phyloP scores from a whole-genome alignment of 64 coral and sea anemone genomes.

The Platygyra sinensis region DNA sequence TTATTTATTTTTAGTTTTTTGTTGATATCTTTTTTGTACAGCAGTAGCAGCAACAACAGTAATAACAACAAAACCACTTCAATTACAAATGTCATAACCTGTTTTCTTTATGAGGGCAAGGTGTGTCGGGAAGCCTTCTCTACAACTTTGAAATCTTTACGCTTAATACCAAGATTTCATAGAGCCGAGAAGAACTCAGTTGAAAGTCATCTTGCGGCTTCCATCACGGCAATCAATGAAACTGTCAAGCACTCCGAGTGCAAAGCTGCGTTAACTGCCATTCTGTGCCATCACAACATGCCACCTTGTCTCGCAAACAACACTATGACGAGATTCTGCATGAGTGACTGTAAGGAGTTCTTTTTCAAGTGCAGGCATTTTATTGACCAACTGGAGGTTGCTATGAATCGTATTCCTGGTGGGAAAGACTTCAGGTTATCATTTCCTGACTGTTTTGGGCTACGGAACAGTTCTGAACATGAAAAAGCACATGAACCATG shows the following conservation, averaged over 20 bases:
- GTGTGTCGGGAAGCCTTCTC: neutral
- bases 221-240: neutral
- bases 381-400: neutral
- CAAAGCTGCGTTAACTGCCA: conserved; percentile 22
- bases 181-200: neutral
- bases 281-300: conserved; percentile 84
- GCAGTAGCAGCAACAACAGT: too few relatives aligned
- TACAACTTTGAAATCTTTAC: neutral
- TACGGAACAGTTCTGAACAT: neutral
- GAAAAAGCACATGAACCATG: neutral
- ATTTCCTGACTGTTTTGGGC: neutral
- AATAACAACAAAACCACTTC: neutral
- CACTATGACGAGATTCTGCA: conserved; percentile 58
- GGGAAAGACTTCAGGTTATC: neutral
- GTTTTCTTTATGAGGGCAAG: neutral
- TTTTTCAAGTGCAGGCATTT: conserved; percentile 7
- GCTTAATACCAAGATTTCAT: conserved; percentile 7
- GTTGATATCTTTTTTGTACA: too few relatives aligned
- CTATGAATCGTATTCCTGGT: neutral
- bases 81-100: neutral
- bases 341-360: conserved; percentile 71
- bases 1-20: too few relatives aligned
- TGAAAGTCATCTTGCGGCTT: neutral
- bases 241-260: conserved; percentile 38
- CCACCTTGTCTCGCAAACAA: conserved; percentile 60